Evolutionary conservation across 2,888 invertebrate species (phyloP).

Genomic region (Netelia virgata): DNA sequence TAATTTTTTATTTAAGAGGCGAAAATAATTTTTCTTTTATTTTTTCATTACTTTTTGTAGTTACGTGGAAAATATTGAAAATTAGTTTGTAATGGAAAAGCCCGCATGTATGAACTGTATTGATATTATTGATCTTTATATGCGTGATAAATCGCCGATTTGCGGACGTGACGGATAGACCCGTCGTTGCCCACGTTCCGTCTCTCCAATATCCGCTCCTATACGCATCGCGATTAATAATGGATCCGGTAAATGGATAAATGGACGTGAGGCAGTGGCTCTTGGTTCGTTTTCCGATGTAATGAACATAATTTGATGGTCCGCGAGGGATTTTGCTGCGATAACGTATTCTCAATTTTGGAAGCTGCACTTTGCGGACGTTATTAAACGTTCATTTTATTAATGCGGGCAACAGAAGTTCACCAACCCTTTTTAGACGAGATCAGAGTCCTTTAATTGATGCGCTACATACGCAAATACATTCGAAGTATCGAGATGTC

Average conservation of each 20-base stretch:
- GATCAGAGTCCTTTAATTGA: too few species aligned
- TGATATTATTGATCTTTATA: constrained; percentile 72
- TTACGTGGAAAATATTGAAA: too few species aligned
- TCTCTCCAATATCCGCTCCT: constrained; percentile 20
- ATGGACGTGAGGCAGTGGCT: background rate
- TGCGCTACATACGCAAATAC: too few species aligned
- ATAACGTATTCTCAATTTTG: too few species aligned
- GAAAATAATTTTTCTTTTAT: too few species aligned
- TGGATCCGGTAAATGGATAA: constrained; percentile 7
- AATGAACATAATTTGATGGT: too few species aligned
- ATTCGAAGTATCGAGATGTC: background rate
- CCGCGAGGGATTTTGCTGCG: too few species aligned
- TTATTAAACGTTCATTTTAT: too few species aligned
- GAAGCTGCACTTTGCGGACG: background rate
- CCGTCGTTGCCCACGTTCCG: background rate
- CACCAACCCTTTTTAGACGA: too few species aligned
- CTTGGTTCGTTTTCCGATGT: background rate
- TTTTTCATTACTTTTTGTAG: too few species aligned
- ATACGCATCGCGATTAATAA: background rate
- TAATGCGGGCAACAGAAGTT: too few species aligned
- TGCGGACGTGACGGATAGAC: constrained; percentile 18
- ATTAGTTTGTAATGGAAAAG: constrained; percentile 7
- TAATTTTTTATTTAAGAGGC: too few species aligned
- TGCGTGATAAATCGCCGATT: constrained; percentile 71
- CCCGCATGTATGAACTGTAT: background rate